Conservation (phyloP, 2,113 vertebrate genomes). For the Bufo gargarizans region DNA sequence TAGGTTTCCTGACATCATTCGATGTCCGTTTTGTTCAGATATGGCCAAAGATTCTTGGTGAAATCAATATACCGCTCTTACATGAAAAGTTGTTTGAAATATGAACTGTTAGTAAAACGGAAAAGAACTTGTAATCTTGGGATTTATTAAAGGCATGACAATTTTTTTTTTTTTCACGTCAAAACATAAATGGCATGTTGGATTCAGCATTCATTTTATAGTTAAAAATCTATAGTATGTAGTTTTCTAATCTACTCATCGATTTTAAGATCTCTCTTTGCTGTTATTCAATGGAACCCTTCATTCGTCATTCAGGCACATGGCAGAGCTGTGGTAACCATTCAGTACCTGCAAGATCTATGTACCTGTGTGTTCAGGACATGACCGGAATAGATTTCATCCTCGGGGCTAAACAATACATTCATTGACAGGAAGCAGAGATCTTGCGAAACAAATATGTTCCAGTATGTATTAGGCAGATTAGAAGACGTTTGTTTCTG, state of each 20-base stretch:
- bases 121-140: neutral
- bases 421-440: no score
- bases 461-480: no score
- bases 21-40: neutral
- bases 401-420: no score
- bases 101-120: neutral
- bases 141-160: neutral
- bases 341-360: no score
- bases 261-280: neutral
- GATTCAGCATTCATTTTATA: neutral
- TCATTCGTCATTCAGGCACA: neutral
- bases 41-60: neutral
- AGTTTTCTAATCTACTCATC: no score
- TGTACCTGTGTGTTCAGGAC: no score
- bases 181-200: no score
- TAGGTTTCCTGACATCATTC: conserved; percentile 15
- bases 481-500: no score
- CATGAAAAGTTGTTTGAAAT: neutral
- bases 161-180: no score
- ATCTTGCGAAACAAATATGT: no score
- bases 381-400: no score
- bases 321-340: no score
- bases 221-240: neutral
- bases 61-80: neutral
- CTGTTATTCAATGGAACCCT: neutral